Conservation (phyloP, 2,888 invertebrate species). For the Ormyrus pomaceus region DNA sequence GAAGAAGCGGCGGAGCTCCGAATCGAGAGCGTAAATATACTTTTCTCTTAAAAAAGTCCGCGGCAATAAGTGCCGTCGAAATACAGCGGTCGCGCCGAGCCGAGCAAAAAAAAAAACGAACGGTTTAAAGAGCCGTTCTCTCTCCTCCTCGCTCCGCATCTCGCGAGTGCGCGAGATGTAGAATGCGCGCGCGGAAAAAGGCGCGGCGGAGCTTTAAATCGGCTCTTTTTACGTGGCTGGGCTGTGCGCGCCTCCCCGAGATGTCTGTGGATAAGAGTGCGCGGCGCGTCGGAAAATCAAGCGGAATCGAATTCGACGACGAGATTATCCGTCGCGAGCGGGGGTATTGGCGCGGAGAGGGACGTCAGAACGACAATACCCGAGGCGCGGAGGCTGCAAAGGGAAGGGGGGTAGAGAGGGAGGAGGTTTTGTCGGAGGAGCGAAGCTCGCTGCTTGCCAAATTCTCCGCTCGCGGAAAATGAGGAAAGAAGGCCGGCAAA, state of each 20-base stretch:
- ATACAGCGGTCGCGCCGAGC: neutral
- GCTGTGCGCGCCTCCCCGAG: neutral
- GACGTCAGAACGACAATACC: constrained; percentile 29
- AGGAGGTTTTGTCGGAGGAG: constrained; percentile 24
- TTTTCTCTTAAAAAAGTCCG: neutral
- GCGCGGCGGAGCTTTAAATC: constrained; percentile 27
- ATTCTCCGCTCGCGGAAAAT: constrained; percentile 23
- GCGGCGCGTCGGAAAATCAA: constrained; percentile 20
- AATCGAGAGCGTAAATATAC: neutral
- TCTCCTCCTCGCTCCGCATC: neutral
- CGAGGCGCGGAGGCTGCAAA: neutral
- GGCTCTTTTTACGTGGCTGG: constrained; percentile 17
- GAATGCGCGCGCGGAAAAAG: neutral
- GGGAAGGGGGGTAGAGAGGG: neutral
- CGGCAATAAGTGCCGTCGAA: neutral
- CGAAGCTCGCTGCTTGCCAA: constrained; percentile 31
- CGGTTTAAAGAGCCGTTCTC: neutral
- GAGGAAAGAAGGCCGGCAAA: constrained; percentile 35
- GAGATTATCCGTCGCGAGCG: constrained; percentile 39
- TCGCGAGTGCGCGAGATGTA: neutral
- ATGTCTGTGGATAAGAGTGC: neutral
- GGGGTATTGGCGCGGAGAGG: constrained; percentile 31
- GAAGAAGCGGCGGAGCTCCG: no score
- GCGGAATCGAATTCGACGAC: constrained; percentile 38
- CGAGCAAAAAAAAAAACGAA: constrained; percentile 22